Percentiles rank a stretch among this genome's conserved stretches.
Conservation (phyloP, 53 echinoderm and acorn worm species). For the Zoroaster sp. region DNA sequence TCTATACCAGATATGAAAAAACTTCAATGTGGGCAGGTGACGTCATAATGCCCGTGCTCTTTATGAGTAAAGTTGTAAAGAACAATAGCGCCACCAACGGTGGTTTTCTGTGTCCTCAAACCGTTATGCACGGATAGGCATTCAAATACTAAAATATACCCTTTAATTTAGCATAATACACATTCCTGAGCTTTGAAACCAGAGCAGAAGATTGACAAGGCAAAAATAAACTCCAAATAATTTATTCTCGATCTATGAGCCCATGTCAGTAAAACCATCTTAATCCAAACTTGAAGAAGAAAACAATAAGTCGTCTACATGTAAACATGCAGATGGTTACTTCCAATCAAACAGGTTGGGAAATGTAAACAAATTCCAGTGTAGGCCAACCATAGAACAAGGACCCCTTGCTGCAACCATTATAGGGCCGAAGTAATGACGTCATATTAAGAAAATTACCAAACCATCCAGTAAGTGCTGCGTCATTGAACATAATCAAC, state of each 20-base stretch:
- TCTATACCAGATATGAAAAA: too few relatives aligned
- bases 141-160: not conserved
- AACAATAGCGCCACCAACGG: not conserved
- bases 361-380: too few relatives aligned
- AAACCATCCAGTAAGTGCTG: too few relatives aligned
- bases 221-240: slow-evolving; percentile 48
- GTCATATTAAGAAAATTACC: too few relatives aligned
- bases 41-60: too few relatives aligned
- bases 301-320: not conserved
- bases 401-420: too few relatives aligned
- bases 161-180: not conserved
- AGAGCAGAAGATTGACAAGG: slow-evolving; percentile 40
- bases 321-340: not conserved
- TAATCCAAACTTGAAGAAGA: not conserved
- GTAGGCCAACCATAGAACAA: too few relatives aligned
- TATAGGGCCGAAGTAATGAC: too few relatives aligned
- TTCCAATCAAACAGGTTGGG: not conserved
- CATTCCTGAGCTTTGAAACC: slow-evolving; percentile 26
- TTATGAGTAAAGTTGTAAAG: too few relatives aligned
- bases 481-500: too few relatives aligned
- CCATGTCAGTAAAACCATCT: not conserved
- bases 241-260: slow-evolving; percentile 19
- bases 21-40: too few relatives aligned
- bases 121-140: not conserved
- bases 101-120: not conserved